Evolutionary conservation across 2,888 invertebrate species (phyloP), one percentile per base, ranked within the genome.

Genomic region (Caenorhabditis wallacei): DNA sequence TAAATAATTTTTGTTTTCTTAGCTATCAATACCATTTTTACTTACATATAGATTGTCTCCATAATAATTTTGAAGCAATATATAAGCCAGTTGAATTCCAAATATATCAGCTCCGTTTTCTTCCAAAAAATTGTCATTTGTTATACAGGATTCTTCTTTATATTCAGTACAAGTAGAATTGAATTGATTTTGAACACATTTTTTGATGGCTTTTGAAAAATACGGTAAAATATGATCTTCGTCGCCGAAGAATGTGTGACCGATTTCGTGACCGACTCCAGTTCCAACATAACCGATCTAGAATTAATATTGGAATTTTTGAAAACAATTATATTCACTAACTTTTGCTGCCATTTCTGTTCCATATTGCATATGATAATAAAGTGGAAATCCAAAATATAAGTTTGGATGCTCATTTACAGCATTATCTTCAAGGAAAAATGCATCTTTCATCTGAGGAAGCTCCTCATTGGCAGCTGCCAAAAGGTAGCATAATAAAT

Each of bases 81-180:
- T 7, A 35, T 57, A 57, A 18, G 57, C 57, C 2, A 57, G 18
- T 37, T 57, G 57, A 11, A 35, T 3, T 5, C 57, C 57, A 24
- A 57, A 37, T 2, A 57, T 57, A 18, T 57, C 57, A 1, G 57
- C 57, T 35, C 57, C 57, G n/a, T 57, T 57, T 11, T 57, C 57
- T 13, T 57, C 57, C 20, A 57, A 37, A 8, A 18, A 18, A 5
- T 30, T 8, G 1, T n/a, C 20, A 35, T 1, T 37, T 4, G 37
- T 20, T 11, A 3, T 11, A 20, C 57, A 57, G 7, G 35, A 30
- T 10, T 57, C 7, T 16, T 40, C 40, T 16, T 40, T 40, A 11
- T 40, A 40, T 11, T 10, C 40, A 2, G 16, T 11, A 16, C 37
- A 26, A 24, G n/a, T 37, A 35, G 20, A n/a, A 18, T 37, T 57